Evolutionary conservation across 1,140 invertebrate species (phyloP), one percentile per base, ranked within the genome.

Genomic region (Drosophila sp.): DNA sequence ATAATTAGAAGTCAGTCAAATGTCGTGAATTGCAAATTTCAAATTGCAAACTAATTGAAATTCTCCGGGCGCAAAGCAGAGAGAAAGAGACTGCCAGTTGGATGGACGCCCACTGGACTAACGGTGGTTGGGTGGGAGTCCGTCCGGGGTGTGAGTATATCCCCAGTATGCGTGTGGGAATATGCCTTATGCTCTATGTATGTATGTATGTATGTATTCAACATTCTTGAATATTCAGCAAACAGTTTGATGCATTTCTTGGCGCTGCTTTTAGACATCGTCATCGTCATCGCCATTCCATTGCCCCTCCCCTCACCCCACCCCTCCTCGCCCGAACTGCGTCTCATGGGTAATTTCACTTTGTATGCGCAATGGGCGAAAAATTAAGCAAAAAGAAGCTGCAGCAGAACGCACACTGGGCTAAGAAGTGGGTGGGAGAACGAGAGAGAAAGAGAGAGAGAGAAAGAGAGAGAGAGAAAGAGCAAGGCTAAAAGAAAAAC

Each of bases 1-100:
- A 82, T 83, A 83, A 83, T 83, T 83, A 82, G 60, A 79, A 71
- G 72, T 67, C 80, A 81, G 72, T 83, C 72, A 79, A 83, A 82
- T 76, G 66, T 70, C 80, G 66, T 83, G 79, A 83, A 79, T 79
- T 79, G 80, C 80, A 82, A 72, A 62, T 76, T 72, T 56, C 68
- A 60, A 83, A 62, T 76, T 72, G 60, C 68, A 60, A 83, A 82
- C 71, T 76, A 83, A 83, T 83, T 83, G 72, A 75, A 83, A 83
- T 79, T 82, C 76, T 73, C 41, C 2, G 8, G 8, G 50, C 47
- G 50, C 33, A 27, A 55, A 50, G 6, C 30, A 17, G 33, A 35
- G 27, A 41, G 23, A 38, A 27, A 47, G 1, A 23, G 35, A 56
- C 32, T 38, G 35, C 35, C 35, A 27, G 44, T 41, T 41, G 40